phyloP scores from a whole-genome alignment of 2,113 vertebrate species.

The Scopus umbretta region DNA sequence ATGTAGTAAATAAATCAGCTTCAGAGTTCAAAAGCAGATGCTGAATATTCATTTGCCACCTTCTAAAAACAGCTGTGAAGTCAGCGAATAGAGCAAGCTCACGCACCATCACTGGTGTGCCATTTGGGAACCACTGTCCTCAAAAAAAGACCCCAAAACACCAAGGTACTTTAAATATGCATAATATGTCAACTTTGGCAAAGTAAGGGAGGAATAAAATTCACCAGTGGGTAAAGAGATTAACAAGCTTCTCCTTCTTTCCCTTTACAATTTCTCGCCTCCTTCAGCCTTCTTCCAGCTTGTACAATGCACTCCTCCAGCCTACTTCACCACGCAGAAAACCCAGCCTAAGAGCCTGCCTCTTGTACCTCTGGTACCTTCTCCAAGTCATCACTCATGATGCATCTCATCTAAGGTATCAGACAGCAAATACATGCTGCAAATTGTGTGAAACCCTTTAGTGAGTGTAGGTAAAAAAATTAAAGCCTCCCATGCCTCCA shows the following conservation, averaged over 20 bases:
- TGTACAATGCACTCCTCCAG: neutral
- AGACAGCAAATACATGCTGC: neutral
- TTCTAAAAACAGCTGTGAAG: neutral
- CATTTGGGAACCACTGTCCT: neutral
- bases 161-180: neutral
- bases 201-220: neutral
- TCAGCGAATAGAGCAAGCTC: neutral
- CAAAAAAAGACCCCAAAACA: neutral
- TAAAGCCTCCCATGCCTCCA: neutral
- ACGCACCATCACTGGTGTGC: neutral
- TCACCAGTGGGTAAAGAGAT: neutral
- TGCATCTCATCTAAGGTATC: neutral
- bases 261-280: neutral
- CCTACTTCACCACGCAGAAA: neutral
- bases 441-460: neutral
- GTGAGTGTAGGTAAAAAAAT: neutral
- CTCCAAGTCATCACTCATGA: fast-evolving
- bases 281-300: neutral
- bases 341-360: neutral
- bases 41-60: neutral
- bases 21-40: neutral
- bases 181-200: neutral
- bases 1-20: neutral
- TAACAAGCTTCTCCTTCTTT: neutral
- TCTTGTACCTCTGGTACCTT: neutral